phyloP scores from a whole-genome alignment of 2,113 vertebrate species.

The Corydoras sp. region DNA sequence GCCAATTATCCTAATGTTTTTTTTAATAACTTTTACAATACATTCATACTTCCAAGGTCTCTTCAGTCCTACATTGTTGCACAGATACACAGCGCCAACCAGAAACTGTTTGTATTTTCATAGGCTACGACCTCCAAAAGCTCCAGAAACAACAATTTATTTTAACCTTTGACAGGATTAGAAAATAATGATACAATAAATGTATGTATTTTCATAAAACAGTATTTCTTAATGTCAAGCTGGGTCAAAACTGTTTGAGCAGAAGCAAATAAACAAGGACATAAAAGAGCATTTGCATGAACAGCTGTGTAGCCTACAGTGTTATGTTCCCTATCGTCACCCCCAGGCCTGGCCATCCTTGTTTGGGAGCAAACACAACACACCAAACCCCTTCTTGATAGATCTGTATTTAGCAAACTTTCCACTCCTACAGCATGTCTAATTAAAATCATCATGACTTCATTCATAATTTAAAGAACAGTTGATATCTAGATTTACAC shows the following conservation, averaged over 20 bases:
- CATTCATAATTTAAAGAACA: neutral
- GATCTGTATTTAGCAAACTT: constrained; percentile 37
- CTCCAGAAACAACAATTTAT: no score
- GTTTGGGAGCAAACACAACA: constrained; percentile 22
- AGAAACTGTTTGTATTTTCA: no score
- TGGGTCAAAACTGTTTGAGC: constrained; percentile 14
- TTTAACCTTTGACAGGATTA: no score
- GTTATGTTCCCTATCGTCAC: constrained; percentile 31
- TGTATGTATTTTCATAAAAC: no score
- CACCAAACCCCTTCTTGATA: constrained; percentile 29
- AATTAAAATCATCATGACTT: neutral
- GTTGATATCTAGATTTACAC: neutral
- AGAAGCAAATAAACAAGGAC: constrained; percentile 49
- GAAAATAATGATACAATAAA: no score
- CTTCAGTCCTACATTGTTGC: no score
- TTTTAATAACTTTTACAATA: no score
- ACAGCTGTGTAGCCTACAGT: constrained; percentile 42
- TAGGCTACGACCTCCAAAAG: no score
- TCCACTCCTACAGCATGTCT: constrained; percentile 30
- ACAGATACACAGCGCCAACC: no score
- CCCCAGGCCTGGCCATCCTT: constrained; percentile 11
- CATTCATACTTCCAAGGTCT: no score
- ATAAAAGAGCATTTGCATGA: constrained; percentile 39
- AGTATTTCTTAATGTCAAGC: neutral
- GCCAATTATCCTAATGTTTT: no score